Evolutionary conservation across 1,140 invertebrate genomes (phyloP).

Genomic region (Triops cancriformis): DNA sequence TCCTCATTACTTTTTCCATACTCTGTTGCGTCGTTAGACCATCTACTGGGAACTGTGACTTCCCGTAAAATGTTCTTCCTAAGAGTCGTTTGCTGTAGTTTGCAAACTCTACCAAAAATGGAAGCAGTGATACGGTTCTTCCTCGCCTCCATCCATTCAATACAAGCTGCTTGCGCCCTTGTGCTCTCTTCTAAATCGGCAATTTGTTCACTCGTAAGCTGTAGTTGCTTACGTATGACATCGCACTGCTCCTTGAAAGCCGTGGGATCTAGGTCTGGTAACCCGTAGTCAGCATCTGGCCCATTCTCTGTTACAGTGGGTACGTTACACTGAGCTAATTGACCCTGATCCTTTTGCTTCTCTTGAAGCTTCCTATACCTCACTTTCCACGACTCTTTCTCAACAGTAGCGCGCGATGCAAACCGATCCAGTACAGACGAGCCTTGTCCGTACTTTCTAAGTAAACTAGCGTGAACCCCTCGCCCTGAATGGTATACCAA

Average conservation of each 20-base stretch:
- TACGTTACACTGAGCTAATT: too few relatives aligned
- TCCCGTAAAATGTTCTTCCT: not conserved
- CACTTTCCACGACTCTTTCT: too few relatives aligned
- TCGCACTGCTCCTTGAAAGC: not conserved
- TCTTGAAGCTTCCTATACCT: too few relatives aligned
- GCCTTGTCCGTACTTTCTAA: too few relatives aligned
- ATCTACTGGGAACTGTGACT: not conserved
- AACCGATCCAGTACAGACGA: too few relatives aligned
- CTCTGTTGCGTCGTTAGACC: not conserved
- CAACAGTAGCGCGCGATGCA: too few relatives aligned
- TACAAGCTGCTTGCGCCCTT: not conserved
- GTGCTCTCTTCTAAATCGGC: not conserved
- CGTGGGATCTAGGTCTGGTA: not conserved
- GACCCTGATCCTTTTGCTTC: too few relatives aligned
- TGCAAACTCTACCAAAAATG: too few relatives aligned
- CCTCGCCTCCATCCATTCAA: not conserved
- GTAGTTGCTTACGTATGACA: not conserved
- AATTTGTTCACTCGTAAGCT: too few relatives aligned
- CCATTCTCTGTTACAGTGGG: too few relatives aligned
- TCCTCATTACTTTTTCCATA: not conserved
- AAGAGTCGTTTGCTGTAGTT: not conserved
- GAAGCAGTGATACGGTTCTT: not conserved
- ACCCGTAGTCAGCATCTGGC: not conserved
- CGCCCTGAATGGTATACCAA: too few relatives aligned
- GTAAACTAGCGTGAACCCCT: too few relatives aligned